These are phyloP conservation scores for Eubasilissa regina DNA, from an alignment of 1,140 invertebrate species.

Conservation along the genomic window DNA sequence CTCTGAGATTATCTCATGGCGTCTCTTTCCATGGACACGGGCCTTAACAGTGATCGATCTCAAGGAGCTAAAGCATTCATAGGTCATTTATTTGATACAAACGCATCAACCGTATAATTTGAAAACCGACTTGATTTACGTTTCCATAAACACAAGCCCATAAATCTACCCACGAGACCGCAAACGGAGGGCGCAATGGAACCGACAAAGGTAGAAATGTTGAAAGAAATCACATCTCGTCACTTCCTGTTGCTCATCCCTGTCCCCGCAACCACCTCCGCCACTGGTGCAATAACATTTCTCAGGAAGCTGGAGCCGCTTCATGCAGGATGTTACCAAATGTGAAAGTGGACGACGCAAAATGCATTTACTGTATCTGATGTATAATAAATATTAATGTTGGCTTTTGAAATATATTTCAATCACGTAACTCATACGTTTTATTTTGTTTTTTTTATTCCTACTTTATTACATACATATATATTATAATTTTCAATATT, in stretches of 20 bases:
- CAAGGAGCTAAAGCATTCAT: too few species aligned
- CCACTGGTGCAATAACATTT: background rate
- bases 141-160: background rate
- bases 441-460: too few species aligned
- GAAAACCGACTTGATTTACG: constrained; percentile 11
- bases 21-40: too few species aligned
- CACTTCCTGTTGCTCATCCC: constrained; percentile 8
- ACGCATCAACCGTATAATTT: constrained; percentile 4
- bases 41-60: too few species aligned
- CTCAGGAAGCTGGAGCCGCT: background rate
- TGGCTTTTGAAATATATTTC: too few species aligned
- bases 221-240: constrained; percentile 10
- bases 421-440: too few species aligned
- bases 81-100: background rate
- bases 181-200: background rate
- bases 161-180: constrained; percentile 9
- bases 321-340: constrained; percentile 2
- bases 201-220: constrained; percentile 1
- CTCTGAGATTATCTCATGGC: too few species aligned
- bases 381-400: too few species aligned
- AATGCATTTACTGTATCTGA: too few species aligned
- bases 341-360: background rate
- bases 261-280: background rate
- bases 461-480: too few species aligned
- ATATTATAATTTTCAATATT: too few species aligned